Percentiles rank a stretch among this genome's conserved stretches.
phyloP scores from a whole-genome alignment of 1,140 invertebrate genomes.

The Chionoecetes opilio region DNA sequence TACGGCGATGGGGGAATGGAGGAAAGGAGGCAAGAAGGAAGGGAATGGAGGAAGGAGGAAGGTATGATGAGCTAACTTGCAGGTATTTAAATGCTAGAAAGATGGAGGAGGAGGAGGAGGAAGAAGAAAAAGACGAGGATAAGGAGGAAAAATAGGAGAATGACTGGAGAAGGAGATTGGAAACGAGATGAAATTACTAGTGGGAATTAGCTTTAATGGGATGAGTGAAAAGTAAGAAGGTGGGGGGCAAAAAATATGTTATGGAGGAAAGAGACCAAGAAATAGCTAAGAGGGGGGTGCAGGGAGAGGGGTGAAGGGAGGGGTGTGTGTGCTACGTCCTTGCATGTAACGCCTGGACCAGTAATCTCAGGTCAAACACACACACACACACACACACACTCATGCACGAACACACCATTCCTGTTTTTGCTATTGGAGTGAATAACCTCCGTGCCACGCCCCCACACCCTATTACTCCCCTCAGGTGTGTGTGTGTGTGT shows the following conservation, averaged over 20 bases:
- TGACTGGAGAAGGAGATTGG: background rate
- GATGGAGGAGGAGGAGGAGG: background rate
- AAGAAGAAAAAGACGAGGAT: background rate
- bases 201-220: background rate
- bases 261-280: background rate
- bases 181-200: background rate
- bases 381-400: constrained; percentile 25
- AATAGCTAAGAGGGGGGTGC: background rate
- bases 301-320: too few species aligned
- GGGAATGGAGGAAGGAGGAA: background rate
- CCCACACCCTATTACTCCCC: too few species aligned
- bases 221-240: background rate
- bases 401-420: background rate
- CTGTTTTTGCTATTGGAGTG: too few species aligned
- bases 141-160: background rate
- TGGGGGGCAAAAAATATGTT: background rate
- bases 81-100: background rate
- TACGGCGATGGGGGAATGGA: background rate
- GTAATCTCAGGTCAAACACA: background rate
- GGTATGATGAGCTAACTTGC: background rate
- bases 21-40: background rate
- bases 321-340: too few species aligned
- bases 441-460: too few species aligned
- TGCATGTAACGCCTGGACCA: too few species aligned
- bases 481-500: too few species aligned